Evolutionary conservation across 2,113 vertebrate species (phyloP), one percentile per base, ranked within the genome.

Genomic region (Motacilla tschutschensis): DNA sequence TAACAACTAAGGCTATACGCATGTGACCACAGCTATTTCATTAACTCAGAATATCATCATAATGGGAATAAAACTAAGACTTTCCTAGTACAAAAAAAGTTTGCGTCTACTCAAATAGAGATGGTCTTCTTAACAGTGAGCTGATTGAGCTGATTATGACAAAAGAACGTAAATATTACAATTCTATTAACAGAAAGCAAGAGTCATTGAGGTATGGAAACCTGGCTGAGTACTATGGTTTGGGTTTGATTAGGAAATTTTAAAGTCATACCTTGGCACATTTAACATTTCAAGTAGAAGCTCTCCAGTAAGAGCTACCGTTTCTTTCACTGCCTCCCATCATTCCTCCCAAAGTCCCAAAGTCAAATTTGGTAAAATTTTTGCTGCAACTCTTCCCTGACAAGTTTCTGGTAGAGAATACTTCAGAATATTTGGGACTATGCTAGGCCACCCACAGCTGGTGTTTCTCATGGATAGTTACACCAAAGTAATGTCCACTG

Each of bases 91-190:
- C 2, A 29, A 83, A 66, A 57, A 35, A 33, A 3, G 4, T 41
- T 41, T 79, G 3, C 6, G 9, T 31, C 24, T 62, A 38, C 6
- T 44, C 3, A 70, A 75, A 14, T 41, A 20, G 17, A 77, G 12
- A 28, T 35, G 67, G 53, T 67, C 33, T 41, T 75, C 19, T 83
- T 51, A 60, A 57, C 3, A 15, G 7, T 66, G 41, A 54, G 9
- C 4, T 63, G 10, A 51, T 60, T 51, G 48, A 83, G 13, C 33
- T 33, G 13, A 44, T 14, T n/a, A 14, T 33, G 17, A 74, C 6
- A 59, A 70, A 82, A 43, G 5, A 0, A 4, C 0, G 3, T 0
- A 29, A 7, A 18, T 65, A 63, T 74, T 63, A 6, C 13, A 53
- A 5, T 44, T 79, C 18, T 50, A 0, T 64, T 85, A 67, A 44